Conservation (phyloP, 2,113 vertebrate species). For the Leucoraja erinaceus region DNA sequence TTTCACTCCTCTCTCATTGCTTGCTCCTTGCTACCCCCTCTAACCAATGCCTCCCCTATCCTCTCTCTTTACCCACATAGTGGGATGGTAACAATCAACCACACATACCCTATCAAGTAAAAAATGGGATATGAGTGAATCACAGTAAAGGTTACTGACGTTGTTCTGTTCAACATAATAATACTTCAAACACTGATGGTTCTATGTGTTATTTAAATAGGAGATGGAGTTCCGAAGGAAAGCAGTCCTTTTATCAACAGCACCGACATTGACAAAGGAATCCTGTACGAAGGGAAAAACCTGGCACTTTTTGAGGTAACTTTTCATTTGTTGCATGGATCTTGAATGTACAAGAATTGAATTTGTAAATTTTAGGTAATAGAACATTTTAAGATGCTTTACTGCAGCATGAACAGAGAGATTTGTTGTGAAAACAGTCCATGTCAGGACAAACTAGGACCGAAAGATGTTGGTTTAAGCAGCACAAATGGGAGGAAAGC, state of each 20-base stretch:
- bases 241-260: slow-evolving; percentile 78
- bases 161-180: background rate
- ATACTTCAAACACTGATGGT: background rate
- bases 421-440: background rate
- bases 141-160: background rate
- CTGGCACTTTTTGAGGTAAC: slow-evolving; percentile 94
- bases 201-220: slow-evolving; percentile 48
- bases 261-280: slow-evolving; percentile 64
- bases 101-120: background rate
- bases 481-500: background rate
- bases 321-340: background rate
- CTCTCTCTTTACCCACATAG: no score
- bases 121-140: background rate
- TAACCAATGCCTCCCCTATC: no score
- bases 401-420: background rate
- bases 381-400: background rate
- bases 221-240: slow-evolving; percentile 75
- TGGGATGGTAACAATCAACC: background rate
- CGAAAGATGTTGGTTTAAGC: background rate
- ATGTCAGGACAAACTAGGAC: background rate
- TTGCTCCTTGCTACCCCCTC: no score
- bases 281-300: slow-evolving; percentile 80
- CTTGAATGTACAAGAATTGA: background rate
- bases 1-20: no score
- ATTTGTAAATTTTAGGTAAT: background rate